Percentiles rank a stretch among this genome's conserved stretches.
Conservation (phyloP, 1,140 invertebrate genomes). For the Steinernema khuongi region DNA sequence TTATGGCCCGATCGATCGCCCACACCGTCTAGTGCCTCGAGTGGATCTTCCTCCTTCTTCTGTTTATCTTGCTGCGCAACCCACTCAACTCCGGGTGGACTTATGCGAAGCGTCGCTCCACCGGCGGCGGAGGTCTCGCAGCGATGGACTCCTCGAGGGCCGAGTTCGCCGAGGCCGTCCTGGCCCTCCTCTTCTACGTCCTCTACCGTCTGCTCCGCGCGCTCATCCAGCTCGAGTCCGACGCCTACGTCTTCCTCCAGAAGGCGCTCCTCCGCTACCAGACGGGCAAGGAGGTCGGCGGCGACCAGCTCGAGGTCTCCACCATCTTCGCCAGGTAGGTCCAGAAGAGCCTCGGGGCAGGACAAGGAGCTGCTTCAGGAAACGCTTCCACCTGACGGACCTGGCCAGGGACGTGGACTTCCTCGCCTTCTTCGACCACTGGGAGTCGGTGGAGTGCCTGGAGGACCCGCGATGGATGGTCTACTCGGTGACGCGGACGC, state of each 20-base stretch:
- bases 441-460: background rate
- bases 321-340: background rate
- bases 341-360: background rate
- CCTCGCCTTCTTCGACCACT: background rate
- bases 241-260: background rate
- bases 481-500: background rate
- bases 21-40: background rate
- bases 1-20: conserved; percentile 4
- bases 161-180: background rate
- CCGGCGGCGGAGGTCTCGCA: background rate
- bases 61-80: conserved; percentile 13
- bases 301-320: background rate
- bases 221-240: conserved; percentile 5
- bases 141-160: background rate
- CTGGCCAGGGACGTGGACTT: background rate
- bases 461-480: conserved; percentile 12
- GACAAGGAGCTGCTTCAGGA: background rate
- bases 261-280: background rate
- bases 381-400: background rate
- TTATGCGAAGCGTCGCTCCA: background rate
- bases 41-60: conserved; percentile 13
- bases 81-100: background rate
- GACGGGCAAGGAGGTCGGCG: background rate
- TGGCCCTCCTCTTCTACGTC: background rate
- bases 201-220: background rate